phyloP scores from a whole-genome alignment of 2,888 invertebrate genomes.

The Lasioglossum lativentre region DNA sequence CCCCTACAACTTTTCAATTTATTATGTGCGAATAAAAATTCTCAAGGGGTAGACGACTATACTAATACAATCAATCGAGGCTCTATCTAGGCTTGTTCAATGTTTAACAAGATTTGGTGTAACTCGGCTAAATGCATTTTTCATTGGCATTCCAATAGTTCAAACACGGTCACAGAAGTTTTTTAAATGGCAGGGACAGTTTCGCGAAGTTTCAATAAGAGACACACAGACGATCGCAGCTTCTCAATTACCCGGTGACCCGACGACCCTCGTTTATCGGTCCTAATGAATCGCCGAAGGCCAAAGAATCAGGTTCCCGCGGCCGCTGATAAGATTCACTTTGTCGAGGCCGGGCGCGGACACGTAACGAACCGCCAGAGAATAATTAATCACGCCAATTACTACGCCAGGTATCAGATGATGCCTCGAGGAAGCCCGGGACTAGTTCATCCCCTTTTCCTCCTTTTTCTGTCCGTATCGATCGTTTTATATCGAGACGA shows the following conservation, averaged over 20 bases:
- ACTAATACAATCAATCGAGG: background rate
- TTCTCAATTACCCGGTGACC: slow-evolving; percentile 10
- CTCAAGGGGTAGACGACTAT: too few relatives aligned
- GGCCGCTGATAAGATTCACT: slow-evolving; percentile 8
- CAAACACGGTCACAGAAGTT: background rate
- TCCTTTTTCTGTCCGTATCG: background rate
- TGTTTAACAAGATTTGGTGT: background rate
- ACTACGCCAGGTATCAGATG: slow-evolving; percentile 11
- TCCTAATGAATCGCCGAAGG: background rate
- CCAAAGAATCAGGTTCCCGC: slow-evolving; percentile 4
- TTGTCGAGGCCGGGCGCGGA: background rate
- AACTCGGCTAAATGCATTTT: background rate
- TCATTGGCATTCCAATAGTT: background rate
- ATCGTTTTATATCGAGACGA: background rate
- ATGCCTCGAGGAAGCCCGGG: slow-evolving; percentile 8
- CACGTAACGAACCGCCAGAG: slow-evolving; percentile 27
- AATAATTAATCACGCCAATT: slow-evolving; percentile 44
- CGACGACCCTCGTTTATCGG: slow-evolving; percentile 18
- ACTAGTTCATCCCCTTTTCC: background rate
- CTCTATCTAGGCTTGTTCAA: background rate
- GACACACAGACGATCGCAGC: background rate
- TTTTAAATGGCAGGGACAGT: background rate
- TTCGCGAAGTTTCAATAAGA: background rate
- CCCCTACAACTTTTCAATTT: too few relatives aligned
- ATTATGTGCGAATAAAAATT: too few relatives aligned